Evolutionary conservation across 2,888 invertebrate genomes (phyloP).

Genomic region (Drepana falcataria): DNA sequence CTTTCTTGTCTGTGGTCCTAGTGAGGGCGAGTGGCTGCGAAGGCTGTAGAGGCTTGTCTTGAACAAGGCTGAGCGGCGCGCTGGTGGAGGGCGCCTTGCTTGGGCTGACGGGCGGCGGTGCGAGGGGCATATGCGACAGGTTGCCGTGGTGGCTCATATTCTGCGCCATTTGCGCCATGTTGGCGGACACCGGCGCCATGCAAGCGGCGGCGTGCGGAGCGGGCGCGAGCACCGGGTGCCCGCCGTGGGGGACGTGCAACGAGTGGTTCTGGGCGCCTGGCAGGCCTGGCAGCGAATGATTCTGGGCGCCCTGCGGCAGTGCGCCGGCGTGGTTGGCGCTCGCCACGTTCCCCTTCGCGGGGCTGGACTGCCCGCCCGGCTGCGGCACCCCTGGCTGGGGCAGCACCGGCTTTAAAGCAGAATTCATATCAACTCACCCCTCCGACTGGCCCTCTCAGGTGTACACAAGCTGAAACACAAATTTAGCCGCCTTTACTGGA

Average conservation of each 20-base stretch:
- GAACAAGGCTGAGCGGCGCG: conserved; percentile 67
- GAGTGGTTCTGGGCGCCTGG: conserved; percentile 52
- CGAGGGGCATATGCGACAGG: conserved; percentile 61
- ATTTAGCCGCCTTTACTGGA: conserved; percentile 46
- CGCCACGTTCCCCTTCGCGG: conserved; percentile 67
- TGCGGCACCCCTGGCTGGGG: conserved; percentile 70
- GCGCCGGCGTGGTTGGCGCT: conserved; percentile 62
- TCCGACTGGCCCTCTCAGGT: conserved; percentile 31
- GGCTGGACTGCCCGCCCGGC: conserved; percentile 65
- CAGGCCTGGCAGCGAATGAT: conserved; percentile 47
- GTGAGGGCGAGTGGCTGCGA: conserved; percentile 66
- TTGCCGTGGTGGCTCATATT: conserved; percentile 76
- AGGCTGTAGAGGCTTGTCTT: conserved; percentile 52
- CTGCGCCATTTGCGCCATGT: conserved; percentile 75
- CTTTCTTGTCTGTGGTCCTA: conserved; percentile 67
- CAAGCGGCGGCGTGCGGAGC: conserved; percentile 62
- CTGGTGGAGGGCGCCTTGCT: conserved; percentile 53
- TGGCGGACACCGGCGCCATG: conserved; percentile 72
- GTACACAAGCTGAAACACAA: conserved; percentile 62
- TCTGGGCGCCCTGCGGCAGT: conserved; percentile 63
- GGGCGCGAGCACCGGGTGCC: not conserved
- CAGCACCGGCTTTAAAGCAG: conserved; percentile 80
- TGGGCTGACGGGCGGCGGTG: conserved; percentile 49
- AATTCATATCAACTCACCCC: conserved; percentile 74
- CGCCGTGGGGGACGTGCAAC: conserved; percentile 39